These are phyloP conservation scores for Tenthredo scrophulariae DNA, from an alignment of 2,888 invertebrate genomes.

Conservation along the genomic window DNA sequence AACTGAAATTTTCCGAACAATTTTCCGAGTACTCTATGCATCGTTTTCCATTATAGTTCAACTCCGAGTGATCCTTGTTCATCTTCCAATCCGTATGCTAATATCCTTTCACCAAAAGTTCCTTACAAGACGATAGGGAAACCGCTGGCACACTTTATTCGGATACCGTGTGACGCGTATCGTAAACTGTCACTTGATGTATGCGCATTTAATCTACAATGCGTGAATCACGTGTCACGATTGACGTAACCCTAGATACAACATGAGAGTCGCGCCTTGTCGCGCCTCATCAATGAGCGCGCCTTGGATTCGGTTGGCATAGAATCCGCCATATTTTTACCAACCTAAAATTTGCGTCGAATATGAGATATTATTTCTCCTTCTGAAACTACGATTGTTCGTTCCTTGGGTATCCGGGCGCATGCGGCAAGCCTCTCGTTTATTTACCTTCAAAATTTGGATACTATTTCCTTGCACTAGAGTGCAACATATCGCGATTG, in stretches of 20 bases:
- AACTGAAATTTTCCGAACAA: constrained; percentile 13
- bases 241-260: constrained; percentile 24
- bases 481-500: neutral
- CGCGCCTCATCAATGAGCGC: constrained; percentile 14
- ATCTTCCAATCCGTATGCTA: neutral
- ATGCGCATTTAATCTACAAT: constrained; percentile 13
- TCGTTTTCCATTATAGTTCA: neutral
- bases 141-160: neutral
- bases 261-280: neutral
- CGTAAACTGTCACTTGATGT: constrained; percentile 35
- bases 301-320: constrained; percentile 41
- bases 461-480: neutral
- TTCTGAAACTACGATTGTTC: neutral
- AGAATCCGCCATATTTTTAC: constrained; percentile 40
- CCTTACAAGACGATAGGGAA: neutral
- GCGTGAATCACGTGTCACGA: constrained; percentile 31
- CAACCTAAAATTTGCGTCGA: neutral
- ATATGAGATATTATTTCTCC: neutral
- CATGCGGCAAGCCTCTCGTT: neutral
- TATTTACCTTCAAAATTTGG: neutral
- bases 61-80: neutral
- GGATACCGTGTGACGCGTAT: neutral
- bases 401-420: neutral
- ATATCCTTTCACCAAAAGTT: neutral
- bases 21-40: constrained; percentile 8